phyloP scores from a whole-genome alignment of 2,797 vertebrate genomes.

The Buceros bicornis region DNA sequence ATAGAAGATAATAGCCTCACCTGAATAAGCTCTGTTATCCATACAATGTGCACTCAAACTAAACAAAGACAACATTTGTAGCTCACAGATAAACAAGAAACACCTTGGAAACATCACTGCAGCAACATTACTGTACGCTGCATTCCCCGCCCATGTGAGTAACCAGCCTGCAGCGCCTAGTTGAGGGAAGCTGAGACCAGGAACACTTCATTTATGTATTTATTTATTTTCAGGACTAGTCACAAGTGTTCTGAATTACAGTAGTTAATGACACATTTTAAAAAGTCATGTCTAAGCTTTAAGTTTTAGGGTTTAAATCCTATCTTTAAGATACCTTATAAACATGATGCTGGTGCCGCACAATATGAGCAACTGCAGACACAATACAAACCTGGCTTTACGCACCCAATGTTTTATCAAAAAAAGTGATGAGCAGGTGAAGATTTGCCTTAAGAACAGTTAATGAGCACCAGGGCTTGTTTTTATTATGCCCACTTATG shows the following conservation, averaged over 20 bases:
- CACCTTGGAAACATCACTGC: background rate
- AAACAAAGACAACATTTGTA: background rate
- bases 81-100: background rate
- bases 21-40: background rate
- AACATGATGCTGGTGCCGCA: background rate
- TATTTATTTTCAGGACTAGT: background rate
- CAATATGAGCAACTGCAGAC: background rate
- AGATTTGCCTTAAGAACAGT: background rate
- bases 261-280: background rate
- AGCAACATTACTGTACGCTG: background rate
- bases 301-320: background rate
- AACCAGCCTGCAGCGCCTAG: background rate
- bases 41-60: background rate
- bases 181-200: background rate
- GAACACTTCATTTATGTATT: background rate
- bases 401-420: background rate
- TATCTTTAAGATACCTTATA: background rate
- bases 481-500: background rate
- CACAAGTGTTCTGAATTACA: background rate
- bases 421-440: background rate
- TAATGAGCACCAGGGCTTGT: background rate
- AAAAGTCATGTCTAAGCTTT: background rate
- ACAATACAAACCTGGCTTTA: background rate
- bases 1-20: background rate
- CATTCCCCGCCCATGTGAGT: background rate